Evolutionary conservation across 1,140 invertebrate species (phyloP).

Genomic region (Mycetomoellerius zeteki): DNA sequence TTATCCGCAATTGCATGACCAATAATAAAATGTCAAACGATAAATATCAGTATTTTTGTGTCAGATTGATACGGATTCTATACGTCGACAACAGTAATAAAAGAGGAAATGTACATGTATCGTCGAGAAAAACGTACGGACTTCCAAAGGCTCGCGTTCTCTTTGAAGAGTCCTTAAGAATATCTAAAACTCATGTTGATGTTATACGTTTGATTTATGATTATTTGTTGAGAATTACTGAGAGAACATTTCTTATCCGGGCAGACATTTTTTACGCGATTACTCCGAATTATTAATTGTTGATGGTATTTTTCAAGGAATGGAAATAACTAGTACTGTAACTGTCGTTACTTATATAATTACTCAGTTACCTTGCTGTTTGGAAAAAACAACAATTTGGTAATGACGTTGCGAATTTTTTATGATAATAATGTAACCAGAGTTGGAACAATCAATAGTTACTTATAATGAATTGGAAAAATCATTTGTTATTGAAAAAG

Average conservation of each 20-base stretch:
- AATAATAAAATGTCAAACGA: background rate
- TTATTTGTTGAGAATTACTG: background rate
- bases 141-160: background rate
- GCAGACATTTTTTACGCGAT: background rate
- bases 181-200: background rate
- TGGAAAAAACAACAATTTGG: too few species aligned
- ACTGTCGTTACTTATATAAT: too few species aligned
- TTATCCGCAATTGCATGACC: background rate
- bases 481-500: too few species aligned
- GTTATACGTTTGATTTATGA: constrained; percentile 29
- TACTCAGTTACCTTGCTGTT: too few species aligned
- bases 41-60: background rate
- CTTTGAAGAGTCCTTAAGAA: background rate
- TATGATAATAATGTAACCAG: too few species aligned
- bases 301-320: too few species aligned
- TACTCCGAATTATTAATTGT: background rate
- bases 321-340: too few species aligned
- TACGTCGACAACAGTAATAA: background rate
- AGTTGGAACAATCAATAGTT: too few species aligned
- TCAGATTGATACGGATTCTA: background rate
- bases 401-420: too few species aligned
- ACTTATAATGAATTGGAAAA: too few species aligned
- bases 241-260: background rate
- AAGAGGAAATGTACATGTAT: background rate
- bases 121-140: background rate